phyloP scores from a whole-genome alignment of 2,797 vertebrate genomes.

The Gorsachius magnificus region DNA sequence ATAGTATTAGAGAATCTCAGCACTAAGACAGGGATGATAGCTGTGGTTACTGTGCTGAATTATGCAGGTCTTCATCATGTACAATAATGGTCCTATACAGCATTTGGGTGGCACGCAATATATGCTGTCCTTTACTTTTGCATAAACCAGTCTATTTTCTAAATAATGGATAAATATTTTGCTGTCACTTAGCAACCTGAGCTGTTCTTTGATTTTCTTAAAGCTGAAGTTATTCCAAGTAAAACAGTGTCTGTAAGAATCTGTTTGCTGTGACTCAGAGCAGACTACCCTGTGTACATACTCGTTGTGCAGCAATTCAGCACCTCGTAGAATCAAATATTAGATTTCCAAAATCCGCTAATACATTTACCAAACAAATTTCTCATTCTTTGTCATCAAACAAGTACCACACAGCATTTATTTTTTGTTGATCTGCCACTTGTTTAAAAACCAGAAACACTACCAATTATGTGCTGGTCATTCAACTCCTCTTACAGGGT shows the following conservation, averaged over 20 bases:
- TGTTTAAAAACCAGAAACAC: background rate
- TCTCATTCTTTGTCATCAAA: background rate
- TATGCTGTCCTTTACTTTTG: slow-evolving; percentile 18
- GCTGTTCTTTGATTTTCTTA: slow-evolving; percentile 26
- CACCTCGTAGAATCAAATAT: background rate
- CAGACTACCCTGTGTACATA: background rate
- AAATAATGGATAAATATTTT: slow-evolving; percentile 48
- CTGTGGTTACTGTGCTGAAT: slow-evolving; percentile 1
- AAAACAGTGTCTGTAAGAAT: background rate
- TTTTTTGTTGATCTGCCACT: background rate
- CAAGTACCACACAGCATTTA: background rate
- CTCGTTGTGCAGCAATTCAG: background rate
- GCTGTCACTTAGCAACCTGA: slow-evolving; percentile 57
- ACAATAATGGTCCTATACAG: background rate
- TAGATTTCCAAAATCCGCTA: background rate
- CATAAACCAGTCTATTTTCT: background rate
- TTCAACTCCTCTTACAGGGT: background rate
- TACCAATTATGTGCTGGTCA: background rate
- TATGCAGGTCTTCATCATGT: background rate
- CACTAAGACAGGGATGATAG: background rate
- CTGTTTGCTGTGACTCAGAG: slow-evolving; percentile 14
- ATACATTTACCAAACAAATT: background rate
- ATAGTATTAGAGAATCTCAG: background rate
- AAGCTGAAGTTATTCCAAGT: slow-evolving; percentile 27
- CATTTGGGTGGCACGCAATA: background rate